Evolutionary conservation across 2,113 vertebrate genomes (phyloP).

Genomic region (Centropus unirufus): DNA sequence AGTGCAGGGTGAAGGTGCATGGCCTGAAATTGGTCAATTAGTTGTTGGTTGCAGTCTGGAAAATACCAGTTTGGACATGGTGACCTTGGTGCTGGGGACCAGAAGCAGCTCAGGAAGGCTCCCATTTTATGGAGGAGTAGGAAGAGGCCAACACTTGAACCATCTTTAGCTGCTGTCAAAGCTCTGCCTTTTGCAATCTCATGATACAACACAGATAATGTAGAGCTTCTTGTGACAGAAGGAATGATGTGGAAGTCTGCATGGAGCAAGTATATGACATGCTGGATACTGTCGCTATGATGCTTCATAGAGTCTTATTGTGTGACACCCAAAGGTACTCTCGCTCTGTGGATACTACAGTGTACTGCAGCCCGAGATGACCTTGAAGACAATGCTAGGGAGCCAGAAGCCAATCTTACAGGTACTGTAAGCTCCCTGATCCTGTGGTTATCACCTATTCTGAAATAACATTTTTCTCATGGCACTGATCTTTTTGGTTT

Average conservation of each 20-base stretch:
- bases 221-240: not conserved
- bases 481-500: not conserved
- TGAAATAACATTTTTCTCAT: not conserved
- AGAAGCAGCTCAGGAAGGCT: not conserved
- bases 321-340: not conserved
- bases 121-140: fast-evolving
- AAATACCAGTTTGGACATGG: not conserved
- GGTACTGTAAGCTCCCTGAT: not conserved
- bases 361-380: not conserved
- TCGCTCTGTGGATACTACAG: not conserved
- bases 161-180: not conserved
- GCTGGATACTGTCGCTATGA: not conserved
- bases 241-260: not conserved
- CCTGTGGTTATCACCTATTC: not conserved
- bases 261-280: not conserved
- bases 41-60: not conserved
- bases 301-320: not conserved
- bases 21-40: not conserved
- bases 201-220: not conserved
- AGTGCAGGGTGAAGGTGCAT: not conserved
- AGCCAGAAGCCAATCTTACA: not conserved
- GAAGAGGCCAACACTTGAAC: not conserved
- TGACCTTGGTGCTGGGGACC: not conserved
- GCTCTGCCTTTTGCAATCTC: not conserved
- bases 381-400: not conserved